phyloP scores from a whole-genome alignment of 2,888 invertebrate genomes.

The Hyposoter didymator region DNA sequence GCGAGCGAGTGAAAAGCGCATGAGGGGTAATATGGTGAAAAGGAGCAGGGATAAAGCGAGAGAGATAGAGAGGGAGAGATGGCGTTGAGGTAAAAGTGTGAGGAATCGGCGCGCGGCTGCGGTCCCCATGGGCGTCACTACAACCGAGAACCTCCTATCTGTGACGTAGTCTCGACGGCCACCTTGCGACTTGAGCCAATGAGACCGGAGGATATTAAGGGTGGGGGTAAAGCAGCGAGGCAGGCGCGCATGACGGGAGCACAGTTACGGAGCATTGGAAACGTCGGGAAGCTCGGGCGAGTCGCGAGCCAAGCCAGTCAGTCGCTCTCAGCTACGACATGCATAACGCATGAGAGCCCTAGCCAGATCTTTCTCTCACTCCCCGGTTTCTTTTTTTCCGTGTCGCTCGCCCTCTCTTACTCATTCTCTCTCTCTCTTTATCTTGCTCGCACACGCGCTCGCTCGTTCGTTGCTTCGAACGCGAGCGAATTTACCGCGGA shows the following conservation, averaged over 20 bases:
- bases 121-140: constrained; percentile 72
- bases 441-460: constrained; percentile 53
- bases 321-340: constrained; percentile 86
- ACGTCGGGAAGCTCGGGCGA: constrained; percentile 79
- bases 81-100: constrained; percentile 49
- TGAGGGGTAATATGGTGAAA: constrained; percentile 47
- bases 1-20: constrained; percentile 47
- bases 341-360: constrained; percentile 87
- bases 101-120: constrained; percentile 68
- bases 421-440: constrained; percentile 40
- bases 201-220: constrained; percentile 79
- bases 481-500: constrained; percentile 41
- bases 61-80: constrained; percentile 9
- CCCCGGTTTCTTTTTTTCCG: constrained; percentile 65
- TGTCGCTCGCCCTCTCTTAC: constrained; percentile 60
- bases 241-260: constrained; percentile 80
- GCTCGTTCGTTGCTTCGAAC: constrained; percentile 25
- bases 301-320: constrained; percentile 84
- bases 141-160: constrained; percentile 77
- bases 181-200: constrained; percentile 81
- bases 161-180: constrained; percentile 83
- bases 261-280: constrained; percentile 65
- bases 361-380: constrained; percentile 78
- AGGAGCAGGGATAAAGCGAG: constrained; percentile 8
- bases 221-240: constrained; percentile 80